Percentiles rank a stretch among this genome's conserved stretches.
Conservation (phyloP, 2,888 invertebrate species). For the Acleris emargana region DNA sequence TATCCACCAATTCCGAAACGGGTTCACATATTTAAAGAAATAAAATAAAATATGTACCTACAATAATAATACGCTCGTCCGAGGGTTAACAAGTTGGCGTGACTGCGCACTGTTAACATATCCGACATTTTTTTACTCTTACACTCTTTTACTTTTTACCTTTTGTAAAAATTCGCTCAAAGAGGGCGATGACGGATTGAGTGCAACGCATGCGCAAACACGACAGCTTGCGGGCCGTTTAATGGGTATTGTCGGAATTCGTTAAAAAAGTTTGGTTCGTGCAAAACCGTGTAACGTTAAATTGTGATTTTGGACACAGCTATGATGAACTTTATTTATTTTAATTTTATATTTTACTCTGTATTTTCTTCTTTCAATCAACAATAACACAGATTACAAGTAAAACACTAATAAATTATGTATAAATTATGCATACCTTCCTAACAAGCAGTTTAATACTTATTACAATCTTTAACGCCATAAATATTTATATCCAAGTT, state of each 20-base stretch:
- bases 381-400: too few relatives aligned
- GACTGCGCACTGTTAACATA: conserved; percentile 77
- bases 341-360: neutral
- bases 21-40: conserved; percentile 55
- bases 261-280: conserved; percentile 42
- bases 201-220: conserved; percentile 46
- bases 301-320: conserved; percentile 15
- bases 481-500: neutral
- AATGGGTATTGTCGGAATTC: conserved; percentile 60
- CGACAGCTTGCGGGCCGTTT: conserved; percentile 55
- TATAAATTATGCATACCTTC: too few relatives aligned
- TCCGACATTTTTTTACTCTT: conserved; percentile 55
- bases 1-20: conserved; percentile 52
- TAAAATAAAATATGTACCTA: conserved; percentile 80
- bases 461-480: neutral
- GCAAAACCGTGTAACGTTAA: conserved; percentile 23
- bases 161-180: conserved; percentile 40
- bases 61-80: conserved; percentile 73
- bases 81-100: conserved; percentile 75
- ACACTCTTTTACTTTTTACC: conserved; percentile 32
- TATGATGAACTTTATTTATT: neutral
- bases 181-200: conserved; percentile 67
- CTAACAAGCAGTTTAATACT: neutral
- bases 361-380: too few relatives aligned
- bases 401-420: too few relatives aligned